Evolutionary conservation across 2,888 invertebrate genomes (phyloP).

Genomic region (Himalopsyche kuldschensis): DNA sequence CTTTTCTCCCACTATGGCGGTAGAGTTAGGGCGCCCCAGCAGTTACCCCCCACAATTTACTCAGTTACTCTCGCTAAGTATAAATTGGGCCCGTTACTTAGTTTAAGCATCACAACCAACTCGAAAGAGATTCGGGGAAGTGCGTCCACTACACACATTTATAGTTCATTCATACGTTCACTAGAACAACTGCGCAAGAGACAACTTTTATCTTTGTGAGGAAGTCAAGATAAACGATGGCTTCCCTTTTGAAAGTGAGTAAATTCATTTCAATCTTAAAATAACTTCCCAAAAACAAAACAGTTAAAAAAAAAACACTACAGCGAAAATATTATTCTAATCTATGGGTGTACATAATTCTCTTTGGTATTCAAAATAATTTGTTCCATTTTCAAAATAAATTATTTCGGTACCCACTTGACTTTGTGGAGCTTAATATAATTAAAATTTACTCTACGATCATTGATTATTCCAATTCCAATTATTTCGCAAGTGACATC

Average conservation of each 20-base stretch:
- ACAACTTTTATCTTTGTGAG: neutral
- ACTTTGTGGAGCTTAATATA: no score
- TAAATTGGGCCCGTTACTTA: constrained; percentile 12
- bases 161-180: neutral
- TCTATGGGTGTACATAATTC: no score
- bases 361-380: no score
- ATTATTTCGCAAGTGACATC: no score
- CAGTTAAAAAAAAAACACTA: no score
- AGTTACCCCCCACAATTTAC: neutral
- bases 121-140: neutral
- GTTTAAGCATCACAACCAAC: constrained; percentile 15
- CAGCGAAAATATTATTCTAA: no score
- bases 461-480: no score
- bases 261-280: neutral
- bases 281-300: neutral
- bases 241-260: constrained; percentile 33
- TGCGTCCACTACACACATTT: neutral
- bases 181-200: neutral
- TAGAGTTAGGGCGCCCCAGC: neutral
- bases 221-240: constrained; percentile 18
- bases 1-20: neutral
- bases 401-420: no score
- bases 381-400: no score
- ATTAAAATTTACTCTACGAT: no score
- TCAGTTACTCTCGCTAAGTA: constrained; percentile 5